Evolutionary conservation across 2,797 vertebrate species (phyloP).

Genomic region (Scolopax bukidnonensis): DNA sequence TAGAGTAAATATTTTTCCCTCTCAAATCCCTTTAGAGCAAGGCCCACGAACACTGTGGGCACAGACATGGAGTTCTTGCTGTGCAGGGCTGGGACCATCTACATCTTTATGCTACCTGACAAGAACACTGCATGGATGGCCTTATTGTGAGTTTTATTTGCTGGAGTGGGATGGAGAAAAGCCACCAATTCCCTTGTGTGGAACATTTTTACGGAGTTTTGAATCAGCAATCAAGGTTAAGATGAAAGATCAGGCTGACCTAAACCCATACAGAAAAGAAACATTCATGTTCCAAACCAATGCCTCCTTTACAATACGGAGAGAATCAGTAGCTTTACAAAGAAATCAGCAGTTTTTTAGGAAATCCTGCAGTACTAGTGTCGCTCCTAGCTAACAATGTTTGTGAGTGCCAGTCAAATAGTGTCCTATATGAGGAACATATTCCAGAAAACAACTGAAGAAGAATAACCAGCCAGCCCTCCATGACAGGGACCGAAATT

Average conservation of each 20-base stretch:
- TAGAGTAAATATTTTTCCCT: neutral
- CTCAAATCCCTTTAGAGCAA: neutral
- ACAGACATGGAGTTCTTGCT: neutral
- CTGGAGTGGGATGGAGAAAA: neutral
- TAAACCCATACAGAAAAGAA: neutral
- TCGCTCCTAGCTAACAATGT: neutral
- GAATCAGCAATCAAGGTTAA: neutral
- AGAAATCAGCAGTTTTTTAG: neutral
- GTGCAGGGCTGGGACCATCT: neutral
- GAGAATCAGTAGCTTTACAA: neutral
- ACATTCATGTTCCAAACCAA: neutral
- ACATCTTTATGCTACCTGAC: rapidly evolving
- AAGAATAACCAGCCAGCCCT: neutral
- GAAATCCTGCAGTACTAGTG: neutral
- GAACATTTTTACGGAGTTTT: neutral
- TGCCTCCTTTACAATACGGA: neutral
- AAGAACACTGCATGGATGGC: neutral
- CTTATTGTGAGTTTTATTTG: neutral
- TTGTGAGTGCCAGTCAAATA: neutral
- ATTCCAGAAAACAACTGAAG: neutral
- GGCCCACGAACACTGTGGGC: rapidly evolving
- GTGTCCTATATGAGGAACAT: rapidly evolving
- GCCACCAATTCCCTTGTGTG: too few species aligned
- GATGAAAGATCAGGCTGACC: neutral
- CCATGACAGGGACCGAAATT: neutral